These are phyloP conservation scores for honey bee (Apis mellifera) DNA, from an alignment of 1,140 invertebrate species.

Conservation along the genomic window Amel_HAv3.1 CM009942.2:8958001-8958500, in stretches of 20 bases:
- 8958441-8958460: slow-evolving; percentile 41
- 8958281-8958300: slow-evolving; percentile 46
- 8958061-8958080: not conserved
- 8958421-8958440: slow-evolving; percentile 54
- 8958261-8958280: slow-evolving; percentile 63
- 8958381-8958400: slow-evolving; percentile 65
- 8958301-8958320: slow-evolving; percentile 65
- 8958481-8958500: not conserved
- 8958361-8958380: slow-evolving; percentile 51
- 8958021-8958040: slow-evolving; percentile 26
- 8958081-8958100: not conserved
- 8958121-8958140: not conserved
- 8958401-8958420: slow-evolving; percentile 64
- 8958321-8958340: slow-evolving; percentile 75
- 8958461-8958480: slow-evolving; percentile 13
- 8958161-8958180: too few relatives aligned
- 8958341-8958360: slow-evolving; percentile 70
- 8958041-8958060: slow-evolving; percentile 4
- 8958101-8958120: not conserved
- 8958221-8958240: slow-evolving; percentile 53
- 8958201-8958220: slow-evolving; percentile 15
- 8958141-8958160: too few relatives aligned
- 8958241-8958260: slow-evolving; percentile 59
- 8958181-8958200: not conserved
- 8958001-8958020: slow-evolving; percentile 31